Conservation (phyloP, 2,888 invertebrate species). For the Lasioglossum calceatum region DNA sequence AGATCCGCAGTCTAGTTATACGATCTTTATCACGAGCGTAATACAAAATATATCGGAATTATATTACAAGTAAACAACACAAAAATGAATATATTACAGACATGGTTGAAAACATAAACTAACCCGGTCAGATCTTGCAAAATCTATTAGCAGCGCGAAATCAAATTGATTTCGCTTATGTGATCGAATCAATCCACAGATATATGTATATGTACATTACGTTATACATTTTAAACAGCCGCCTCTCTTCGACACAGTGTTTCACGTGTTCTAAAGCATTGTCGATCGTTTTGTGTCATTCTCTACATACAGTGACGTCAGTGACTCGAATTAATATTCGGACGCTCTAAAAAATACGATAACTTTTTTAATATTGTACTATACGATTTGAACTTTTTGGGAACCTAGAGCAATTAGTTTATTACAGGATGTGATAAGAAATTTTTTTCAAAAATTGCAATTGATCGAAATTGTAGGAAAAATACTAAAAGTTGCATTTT, state of each 20-base stretch:
- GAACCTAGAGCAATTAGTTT: no score
- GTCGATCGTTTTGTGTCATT: conserved; percentile 44
- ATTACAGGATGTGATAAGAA: no score
- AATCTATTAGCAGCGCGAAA: conserved; percentile 47
- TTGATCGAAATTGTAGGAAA: no score
- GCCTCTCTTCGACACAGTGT: conserved; percentile 24
- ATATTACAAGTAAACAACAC: conserved; percentile 53
- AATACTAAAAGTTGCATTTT: no score
- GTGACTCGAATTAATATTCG: no score
- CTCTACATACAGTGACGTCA: conserved; percentile 33
- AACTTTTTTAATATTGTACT: no score
- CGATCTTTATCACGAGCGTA: conserved; percentile 27
- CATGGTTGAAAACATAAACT: conserved; percentile 50
- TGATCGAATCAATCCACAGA: conserved; percentile 41
- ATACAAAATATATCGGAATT: conserved; percentile 34
- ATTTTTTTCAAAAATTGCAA: no score
- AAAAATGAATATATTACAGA: conserved; percentile 48
- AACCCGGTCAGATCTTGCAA: conserved; percentile 58
- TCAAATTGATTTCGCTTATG: conserved; percentile 53
- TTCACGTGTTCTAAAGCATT: conserved; percentile 34
- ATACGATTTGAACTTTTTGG: no score
- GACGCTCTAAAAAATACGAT: no score
- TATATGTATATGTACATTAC: conserved; percentile 51
- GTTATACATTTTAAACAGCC: conserved; percentile 32
- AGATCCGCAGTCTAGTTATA: no score